These are phyloP conservation scores for Delichon dasypus DNA, from an alignment of 2,797 vertebrate genomes.

Conservation along the genomic window DNA sequence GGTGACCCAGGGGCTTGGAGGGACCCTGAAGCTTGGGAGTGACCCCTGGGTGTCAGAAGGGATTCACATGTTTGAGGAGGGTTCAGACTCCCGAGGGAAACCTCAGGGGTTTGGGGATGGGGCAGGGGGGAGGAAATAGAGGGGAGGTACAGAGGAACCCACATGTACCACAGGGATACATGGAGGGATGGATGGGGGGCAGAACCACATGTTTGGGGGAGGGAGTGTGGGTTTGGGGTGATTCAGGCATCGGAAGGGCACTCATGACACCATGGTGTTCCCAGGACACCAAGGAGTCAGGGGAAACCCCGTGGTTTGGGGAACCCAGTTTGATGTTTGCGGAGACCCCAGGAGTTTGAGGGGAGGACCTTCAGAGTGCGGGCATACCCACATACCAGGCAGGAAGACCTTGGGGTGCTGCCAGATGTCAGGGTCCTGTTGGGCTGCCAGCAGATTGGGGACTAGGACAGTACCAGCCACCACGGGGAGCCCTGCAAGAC, in stretches of 20 bases:
- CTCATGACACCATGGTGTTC: neutral
- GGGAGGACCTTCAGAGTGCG: too few species aligned
- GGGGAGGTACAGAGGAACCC: neutral
- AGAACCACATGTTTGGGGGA: neutral
- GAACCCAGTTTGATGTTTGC: neutral
- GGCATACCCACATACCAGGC: neutral
- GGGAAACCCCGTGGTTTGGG: fast-evolving
- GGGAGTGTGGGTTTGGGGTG: neutral
- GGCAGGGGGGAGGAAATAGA: neutral
- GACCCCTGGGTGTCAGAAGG: neutral
- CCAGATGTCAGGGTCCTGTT: constrained; percentile 7
- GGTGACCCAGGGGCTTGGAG: neutral
- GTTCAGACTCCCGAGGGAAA: neutral
- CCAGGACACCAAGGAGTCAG: neutral
- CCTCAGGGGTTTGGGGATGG: neutral
- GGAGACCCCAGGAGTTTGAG: neutral
- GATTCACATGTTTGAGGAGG: neutral
- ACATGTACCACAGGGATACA: neutral
- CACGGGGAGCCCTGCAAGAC: neutral
- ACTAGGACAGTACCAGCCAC: neutral
- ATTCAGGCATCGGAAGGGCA: neutral
- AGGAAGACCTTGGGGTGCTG: neutral
- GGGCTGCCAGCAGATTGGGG: constrained; percentile 4
- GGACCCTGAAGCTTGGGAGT: neutral
- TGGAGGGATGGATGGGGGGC: too few species aligned